These are phyloP conservation scores for Coccyzus lansbergi DNA, from an alignment of 2,797 vertebrate genomes.

Conservation along the genomic window DNA sequence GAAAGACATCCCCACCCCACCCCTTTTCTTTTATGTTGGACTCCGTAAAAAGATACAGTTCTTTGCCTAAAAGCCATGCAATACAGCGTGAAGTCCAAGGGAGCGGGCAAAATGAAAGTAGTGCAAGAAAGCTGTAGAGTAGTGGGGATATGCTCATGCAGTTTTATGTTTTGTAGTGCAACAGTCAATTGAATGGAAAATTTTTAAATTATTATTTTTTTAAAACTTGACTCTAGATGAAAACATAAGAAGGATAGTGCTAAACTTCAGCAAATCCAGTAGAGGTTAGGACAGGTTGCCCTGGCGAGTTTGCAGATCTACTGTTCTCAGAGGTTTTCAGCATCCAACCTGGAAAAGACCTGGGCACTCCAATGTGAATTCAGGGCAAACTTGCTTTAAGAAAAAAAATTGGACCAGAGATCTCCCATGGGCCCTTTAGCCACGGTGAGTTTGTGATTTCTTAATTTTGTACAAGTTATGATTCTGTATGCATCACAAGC, in stretches of 20 bases:
- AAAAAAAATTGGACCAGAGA: not conserved
- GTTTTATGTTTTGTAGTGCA: not conserved
- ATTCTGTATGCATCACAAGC: not conserved
- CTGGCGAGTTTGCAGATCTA: not conserved
- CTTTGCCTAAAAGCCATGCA: not conserved
- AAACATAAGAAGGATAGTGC: not conserved
- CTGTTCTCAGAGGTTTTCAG: not conserved
- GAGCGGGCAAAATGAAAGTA: not conserved
- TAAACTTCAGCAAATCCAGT: not conserved
- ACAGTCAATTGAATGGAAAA: not conserved
- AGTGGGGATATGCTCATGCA: accelerated
- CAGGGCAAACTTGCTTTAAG: not conserved
- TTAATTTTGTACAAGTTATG: not conserved
- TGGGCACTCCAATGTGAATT: not conserved
- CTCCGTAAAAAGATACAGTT: not conserved
- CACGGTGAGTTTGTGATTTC: not conserved
- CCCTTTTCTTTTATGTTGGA: accelerated
- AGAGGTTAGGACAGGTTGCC: not conserved
- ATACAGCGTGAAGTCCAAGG: not conserved
- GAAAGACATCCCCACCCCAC: not conserved
- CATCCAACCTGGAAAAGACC: not conserved
- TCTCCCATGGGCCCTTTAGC: not conserved
- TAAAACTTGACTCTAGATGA: not conserved
- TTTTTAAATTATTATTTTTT: not conserved
- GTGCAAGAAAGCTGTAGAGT: not conserved